Base-by-base conservation (phyloP, 1,140 invertebrate genomes). In the Procambarus virginalis region DNA sequence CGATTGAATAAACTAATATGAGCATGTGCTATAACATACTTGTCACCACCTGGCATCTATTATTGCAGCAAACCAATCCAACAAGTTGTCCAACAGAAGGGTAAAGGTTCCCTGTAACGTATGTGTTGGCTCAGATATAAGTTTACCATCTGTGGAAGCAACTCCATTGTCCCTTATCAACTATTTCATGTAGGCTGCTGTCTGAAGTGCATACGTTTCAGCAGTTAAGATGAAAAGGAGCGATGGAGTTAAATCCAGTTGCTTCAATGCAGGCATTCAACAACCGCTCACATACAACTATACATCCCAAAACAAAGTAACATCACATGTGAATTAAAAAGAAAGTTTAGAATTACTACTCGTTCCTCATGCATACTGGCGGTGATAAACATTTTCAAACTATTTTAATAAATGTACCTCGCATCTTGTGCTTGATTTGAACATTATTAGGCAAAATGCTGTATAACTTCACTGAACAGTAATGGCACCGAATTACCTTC, bases 31-130 rank as follows among this genome's bases (percentile, higher is more conserved):
- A 80, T 78, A 6, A 78, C 51, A 20, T 80, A 80, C 49, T 80
- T 20, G 8, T 80, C 78, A 80, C n/a, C 78, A 58, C 48, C n/a
- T 80, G 78, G 22, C 46, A 55, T 55, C 46, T 34, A 80, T 51
- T 80, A 80, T 80, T 55, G 78, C 49, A 51, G 20, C 49, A 80
- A 55, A 80, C 60, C 10, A 58, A 80, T 55, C 49, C 78, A 48
- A 79, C 46, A 80, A 58, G 22, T 58, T 58, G 48, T 55, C 22
- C 55, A 80, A 55, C 20, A 46, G n/a, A 80, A 80, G 34, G 48
- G 73, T 75, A 73, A 84, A 84, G 51, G 49, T 84, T 84, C 82
- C 82, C 82, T 84, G 82, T 84, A 84, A 73, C 68, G 81, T 68
- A 58, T 64, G 60, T 70, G 60, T 70, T 49, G 10, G 22, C n/a